Percentiles rank a stretch among this genome's conserved stretches.
Evolutionary conservation across 2,797 vertebrate genomes (phyloP).

Genomic region (Halcyon badia): DNA sequence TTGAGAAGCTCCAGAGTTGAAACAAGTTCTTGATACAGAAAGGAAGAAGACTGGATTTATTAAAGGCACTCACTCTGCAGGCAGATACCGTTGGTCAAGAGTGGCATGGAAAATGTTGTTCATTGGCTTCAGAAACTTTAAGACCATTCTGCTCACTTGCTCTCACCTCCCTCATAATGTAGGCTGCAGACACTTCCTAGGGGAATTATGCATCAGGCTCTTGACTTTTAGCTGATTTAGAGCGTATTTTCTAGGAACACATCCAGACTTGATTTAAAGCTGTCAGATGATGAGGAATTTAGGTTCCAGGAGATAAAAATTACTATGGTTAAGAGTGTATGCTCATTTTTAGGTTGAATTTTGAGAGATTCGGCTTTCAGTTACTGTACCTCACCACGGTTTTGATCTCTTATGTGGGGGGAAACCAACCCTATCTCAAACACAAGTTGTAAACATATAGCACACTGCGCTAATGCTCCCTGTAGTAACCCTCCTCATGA

Average conservation of each 20-base stretch:
- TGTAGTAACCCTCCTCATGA: neutral
- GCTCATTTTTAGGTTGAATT: slow-evolving; percentile 26
- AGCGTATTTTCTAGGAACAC: slow-evolving; percentile 46
- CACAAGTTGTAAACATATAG: neutral
- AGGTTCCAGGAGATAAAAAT: slow-evolving; percentile 52
- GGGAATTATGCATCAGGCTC: slow-evolving; percentile 11
- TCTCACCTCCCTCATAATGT: slow-evolving; percentile 19
- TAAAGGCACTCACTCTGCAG: neutral
- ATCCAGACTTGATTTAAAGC: slow-evolving; percentile 60
- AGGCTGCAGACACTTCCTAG: slow-evolving; percentile 7
- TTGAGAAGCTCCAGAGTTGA: neutral
- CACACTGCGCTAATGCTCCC: neutral
- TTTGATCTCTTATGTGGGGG: neutral
- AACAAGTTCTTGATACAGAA: neutral
- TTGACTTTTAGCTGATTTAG: slow-evolving; percentile 28
- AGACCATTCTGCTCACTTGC: slow-evolving; percentile 3
- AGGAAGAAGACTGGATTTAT: neutral
- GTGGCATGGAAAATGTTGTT: neutral
- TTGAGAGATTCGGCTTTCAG: neutral
- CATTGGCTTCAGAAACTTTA: neutral
- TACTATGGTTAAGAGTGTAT: neutral
- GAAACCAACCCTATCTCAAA: neutral
- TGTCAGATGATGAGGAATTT: slow-evolving; percentile 42
- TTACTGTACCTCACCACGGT: neutral
- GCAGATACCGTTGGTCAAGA: neutral